Evolutionary conservation across 2,113 vertebrate genomes (phyloP), one percentile per base, ranked within the genome.

Genomic region (Ageneiosus marmoratus): DNA sequence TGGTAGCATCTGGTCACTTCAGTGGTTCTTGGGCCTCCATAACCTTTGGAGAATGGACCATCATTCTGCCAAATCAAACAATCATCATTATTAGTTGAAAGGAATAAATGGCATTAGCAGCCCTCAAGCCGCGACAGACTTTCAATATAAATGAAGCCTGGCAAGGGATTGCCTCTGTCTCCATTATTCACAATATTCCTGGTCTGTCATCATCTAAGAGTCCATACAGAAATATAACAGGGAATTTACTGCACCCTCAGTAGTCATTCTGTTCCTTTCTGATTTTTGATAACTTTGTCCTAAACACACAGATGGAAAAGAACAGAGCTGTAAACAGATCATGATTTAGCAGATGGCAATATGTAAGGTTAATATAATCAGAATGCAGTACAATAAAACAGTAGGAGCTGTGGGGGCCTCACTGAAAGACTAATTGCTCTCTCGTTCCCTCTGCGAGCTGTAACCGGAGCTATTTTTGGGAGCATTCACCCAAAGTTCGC

Each of bases 391-490:
- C 58, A 76, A 62, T 79, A 79, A 83, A 83, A 82, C 83, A 78
- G 74, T 51, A 37, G 79, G 74, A 85, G 77, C 77, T 60, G 16
- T 74, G 53, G 46, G 62, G 50, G 50, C 58, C 63, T 79, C 46
- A 20, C 67, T 80, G 83, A 60, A 63, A 79, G 76, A 85, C 37
- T 81, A 79, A 84, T 78, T 84, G 34, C 75, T 69, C 79, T 41
- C 75, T 27, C 50, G 79, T 79, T 46, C 46, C 69, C 27, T 79
- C 74, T 20, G 62, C 32, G n/a, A 75, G 77, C 83, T 80, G 67
- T 65, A 82, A 74, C 85, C 73, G 58, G 41, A 32, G 84, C 82
- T 89, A 87, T 90, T 88, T 88, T 80, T 83, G 85, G 86, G 62
- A 80, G 60, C 55, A 15, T 83, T 89, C 83, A 78, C 87, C 74